phyloP scores from a whole-genome alignment of 2,797 vertebrate genomes.

The Brachymystax lenok region DNA sequence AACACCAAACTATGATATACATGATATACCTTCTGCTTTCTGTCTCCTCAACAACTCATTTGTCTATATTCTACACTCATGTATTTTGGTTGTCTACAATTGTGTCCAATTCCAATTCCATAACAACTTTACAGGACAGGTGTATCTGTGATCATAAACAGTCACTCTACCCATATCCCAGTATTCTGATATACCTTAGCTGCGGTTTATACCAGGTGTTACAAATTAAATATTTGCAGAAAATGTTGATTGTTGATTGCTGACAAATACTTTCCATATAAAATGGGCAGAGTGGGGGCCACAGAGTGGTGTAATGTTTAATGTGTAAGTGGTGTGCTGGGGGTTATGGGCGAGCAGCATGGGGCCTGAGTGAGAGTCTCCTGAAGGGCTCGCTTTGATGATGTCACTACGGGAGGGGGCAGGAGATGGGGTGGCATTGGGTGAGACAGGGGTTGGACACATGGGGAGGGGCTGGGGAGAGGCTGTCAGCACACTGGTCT shows the following conservation, averaged over 20 bases:
- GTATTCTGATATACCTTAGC: not conserved
- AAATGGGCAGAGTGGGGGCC: constrained; percentile 14
- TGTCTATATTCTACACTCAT: not conserved
- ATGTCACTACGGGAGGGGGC: constrained; percentile 30
- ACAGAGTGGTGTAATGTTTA: constrained; percentile 5
- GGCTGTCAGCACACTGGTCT: constrained; percentile 50
- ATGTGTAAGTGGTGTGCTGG: constrained; percentile 9
- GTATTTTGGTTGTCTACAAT: not conserved
- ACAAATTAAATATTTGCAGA: not conserved
- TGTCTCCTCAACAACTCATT: not conserved
- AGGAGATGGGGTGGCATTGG: not conserved
- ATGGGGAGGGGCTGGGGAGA: not conserved
- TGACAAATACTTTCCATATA: constrained; percentile 16
- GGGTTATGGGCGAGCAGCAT: constrained; percentile 24
- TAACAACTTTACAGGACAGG: not conserved
- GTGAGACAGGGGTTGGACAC: not conserved
- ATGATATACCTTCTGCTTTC: not conserved
- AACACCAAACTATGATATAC: not conserved
- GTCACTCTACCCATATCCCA: constrained; percentile 11
- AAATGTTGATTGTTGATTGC: constrained; percentile 8
- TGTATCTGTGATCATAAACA: constrained; percentile 12
- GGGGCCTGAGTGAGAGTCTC: constrained; percentile 16
- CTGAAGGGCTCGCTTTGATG: constrained; percentile 33
- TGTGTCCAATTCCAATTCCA: not conserved
- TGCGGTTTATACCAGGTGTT: not conserved